A percentile compares a stretch with the other conserved stretches of the same genome.
These are phyloP conservation scores for Nyctibius grandis DNA, from an alignment of 2,797 vertebrate genomes.

Conservation along the genomic window DNA sequence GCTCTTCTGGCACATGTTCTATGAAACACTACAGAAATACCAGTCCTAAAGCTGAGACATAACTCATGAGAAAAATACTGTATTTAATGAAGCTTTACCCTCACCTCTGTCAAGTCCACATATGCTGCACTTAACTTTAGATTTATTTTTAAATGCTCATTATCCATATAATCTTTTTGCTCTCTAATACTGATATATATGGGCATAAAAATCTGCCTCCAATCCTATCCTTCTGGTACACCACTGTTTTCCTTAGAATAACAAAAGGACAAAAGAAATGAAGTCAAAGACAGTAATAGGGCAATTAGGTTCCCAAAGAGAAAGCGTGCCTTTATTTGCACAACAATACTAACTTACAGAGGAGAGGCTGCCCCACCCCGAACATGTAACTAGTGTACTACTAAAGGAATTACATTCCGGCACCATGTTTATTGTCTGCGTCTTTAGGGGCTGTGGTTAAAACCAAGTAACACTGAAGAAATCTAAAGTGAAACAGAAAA, in stretches of 20 bases:
- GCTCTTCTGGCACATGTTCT: constrained; percentile 28
- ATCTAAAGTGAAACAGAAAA: neutral
- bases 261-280: constrained; percentile 32
- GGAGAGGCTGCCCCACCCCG: constrained; percentile 34
- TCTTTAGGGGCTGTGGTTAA: neutral
- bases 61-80: constrained; percentile 9
- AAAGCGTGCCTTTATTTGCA: constrained; percentile 73
- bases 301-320: constrained; percentile 64
- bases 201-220: neutral
- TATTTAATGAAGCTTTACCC: constrained; percentile 4
- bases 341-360: constrained; percentile 64
- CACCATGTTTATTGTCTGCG: neutral
- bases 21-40: constrained; percentile 43
- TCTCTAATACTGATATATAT: neutral
- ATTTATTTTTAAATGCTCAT: constrained; percentile 33
- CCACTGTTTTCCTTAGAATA: neutral
- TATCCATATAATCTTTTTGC: neutral
- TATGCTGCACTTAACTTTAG: neutral
- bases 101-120: neutral
- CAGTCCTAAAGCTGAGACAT: neutral
- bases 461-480: neutral
- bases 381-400: neutral
- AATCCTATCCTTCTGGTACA: neutral
- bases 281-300: constrained; percentile 38
- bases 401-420: neutral